phyloP scores from a whole-genome alignment of 2,888 invertebrate species.

The Lucinisca nassula region DNA sequence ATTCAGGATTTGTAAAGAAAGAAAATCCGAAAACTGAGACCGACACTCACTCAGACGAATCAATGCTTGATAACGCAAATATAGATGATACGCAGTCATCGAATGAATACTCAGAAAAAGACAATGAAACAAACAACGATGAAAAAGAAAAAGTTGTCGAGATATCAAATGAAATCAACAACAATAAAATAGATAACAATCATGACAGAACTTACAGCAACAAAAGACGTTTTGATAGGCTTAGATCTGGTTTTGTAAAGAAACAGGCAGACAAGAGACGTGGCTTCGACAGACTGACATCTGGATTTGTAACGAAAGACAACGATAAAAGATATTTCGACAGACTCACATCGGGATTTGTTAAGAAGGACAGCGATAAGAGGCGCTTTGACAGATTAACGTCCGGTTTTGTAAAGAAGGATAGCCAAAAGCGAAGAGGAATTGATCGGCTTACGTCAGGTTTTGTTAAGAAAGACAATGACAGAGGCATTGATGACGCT shows the following conservation, averaged over 20 bases:
- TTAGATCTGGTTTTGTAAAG: not conserved
- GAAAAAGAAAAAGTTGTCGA: no score
- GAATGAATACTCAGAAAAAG: not conserved
- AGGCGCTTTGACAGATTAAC: not conserved
- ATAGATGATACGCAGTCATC: not conserved
- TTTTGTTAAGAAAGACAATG: constrained; percentile 9
- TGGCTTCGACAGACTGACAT: not conserved
- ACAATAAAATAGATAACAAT: no score
- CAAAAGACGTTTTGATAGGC: not conserved
- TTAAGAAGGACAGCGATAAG: not conserved
- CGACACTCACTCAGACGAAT: no score
- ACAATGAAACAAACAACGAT: not conserved
- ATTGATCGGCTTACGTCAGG: not conserved
- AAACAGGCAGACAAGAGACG: not conserved
- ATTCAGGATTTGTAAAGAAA: constrained; percentile 1
- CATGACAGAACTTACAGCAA: no score
- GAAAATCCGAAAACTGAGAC: no score
- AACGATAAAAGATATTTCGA: not conserved
- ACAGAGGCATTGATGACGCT: not conserved
- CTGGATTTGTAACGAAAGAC: not conserved
- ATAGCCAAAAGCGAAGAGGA: not conserved
- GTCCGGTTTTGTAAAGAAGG: constrained; percentile 3
- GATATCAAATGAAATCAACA: no score
- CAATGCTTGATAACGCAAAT: not conserved
- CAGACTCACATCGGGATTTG: not conserved